phyloP scores from a whole-genome alignment of 64 coral and sea anemone species.

The Trachythela sp. region DNA sequence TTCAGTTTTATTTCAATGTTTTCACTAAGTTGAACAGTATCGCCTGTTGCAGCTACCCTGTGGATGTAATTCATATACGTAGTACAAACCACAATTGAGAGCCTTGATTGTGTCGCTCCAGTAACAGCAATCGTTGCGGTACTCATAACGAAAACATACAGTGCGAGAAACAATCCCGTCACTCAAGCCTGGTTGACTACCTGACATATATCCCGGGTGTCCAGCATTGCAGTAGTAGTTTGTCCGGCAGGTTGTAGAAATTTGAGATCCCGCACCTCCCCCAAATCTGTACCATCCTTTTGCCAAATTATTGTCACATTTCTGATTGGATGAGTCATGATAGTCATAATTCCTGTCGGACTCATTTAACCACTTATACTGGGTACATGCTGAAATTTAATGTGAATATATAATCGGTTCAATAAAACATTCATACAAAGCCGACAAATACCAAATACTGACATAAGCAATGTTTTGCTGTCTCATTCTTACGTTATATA shows the following conservation, averaged over 20 bases:
- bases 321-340: not conserved
- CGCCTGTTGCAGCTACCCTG: too few species aligned
- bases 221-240: not conserved
- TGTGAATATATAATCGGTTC: too few species aligned
- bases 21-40: too few species aligned
- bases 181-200: not conserved
- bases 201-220: not conserved
- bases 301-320: not conserved
- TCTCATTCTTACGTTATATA: too few species aligned
- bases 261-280: not conserved
- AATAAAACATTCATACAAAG: too few species aligned
- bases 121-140: not conserved
- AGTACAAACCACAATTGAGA: not conserved
- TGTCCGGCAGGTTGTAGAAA: not conserved
- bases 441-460: too few species aligned
- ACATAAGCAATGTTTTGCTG: too few species aligned
- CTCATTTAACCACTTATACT: not conserved
- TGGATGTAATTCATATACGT: too few species aligned
- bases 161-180: not conserved
- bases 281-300: not conserved
- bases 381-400: not conserved
- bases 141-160: not conserved
- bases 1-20: too few species aligned
- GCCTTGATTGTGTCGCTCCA: not conserved
- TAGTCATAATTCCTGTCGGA: not conserved